Base-by-base conservation (phyloP, 2,113 vertebrate genomes). In the Ptychochromis oligacanthus region DNA sequence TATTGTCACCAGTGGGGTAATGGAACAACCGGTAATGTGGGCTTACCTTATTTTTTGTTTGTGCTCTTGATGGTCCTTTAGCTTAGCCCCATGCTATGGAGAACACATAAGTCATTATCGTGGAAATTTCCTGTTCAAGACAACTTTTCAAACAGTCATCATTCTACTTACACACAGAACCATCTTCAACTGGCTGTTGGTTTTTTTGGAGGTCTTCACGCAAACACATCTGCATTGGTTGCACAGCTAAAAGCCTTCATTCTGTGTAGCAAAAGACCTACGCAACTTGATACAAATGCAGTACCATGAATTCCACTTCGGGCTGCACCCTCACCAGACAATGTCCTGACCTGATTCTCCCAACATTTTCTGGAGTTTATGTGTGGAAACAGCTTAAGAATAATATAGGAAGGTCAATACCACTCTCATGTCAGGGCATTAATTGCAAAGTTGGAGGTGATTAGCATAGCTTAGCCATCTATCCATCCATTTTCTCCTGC, bases 21-120 rank as follows among this genome's bases (percentile, higher is more conserved):
- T 17, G 2, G 62, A 43, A 17, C 38, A 14, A 0, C 6, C 2
- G 36, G n/a, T 64, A 22, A 40, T 0, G 20, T 22, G 0, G 0
- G 38, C 20, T 22, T 4, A 4, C n/a, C n/a, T 22, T 64, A 6
- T 64, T 22, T 38, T 64, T 64, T 61, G 59, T 28, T 36, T 31
- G 58, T 7, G 31, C 0, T 36, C 20, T 61, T 20, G 17, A 36
- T 18, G 3, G 1, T 36, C 60, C 31, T 38, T 36, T 62, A 62
- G n/a, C n/a, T n/a, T n/a, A n/a, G n/a, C n/a, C n/a, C n/a, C n/a
- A n/a, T n/a, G n/a, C n/a, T 38, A 9, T 38, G 36, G 36, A 38
- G 36, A 38, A 40, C 1, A 64, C 36, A 40, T 0, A 12, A 22
- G 12, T 9, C 12, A 0, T 9, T 2, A 0, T 40, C 22, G 12